Conservation (phyloP, 30 jellyfish, hydroid and myxozoan genomes). For the Cassiopea andromeda region DNA sequence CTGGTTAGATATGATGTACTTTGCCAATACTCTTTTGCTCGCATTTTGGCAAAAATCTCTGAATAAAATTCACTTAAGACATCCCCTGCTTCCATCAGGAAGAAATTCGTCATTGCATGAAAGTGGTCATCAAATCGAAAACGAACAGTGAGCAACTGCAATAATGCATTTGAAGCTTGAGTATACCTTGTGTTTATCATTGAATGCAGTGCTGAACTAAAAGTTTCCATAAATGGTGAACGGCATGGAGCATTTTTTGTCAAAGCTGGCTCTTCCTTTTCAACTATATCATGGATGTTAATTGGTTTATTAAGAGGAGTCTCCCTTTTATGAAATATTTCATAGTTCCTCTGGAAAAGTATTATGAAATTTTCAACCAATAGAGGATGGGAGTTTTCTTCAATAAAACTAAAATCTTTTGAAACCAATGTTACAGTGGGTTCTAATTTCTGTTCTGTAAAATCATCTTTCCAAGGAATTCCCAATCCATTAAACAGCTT, state of each 20-base stretch:
- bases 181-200: slow-evolving; percentile 56
- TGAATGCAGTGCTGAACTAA: slow-evolving; percentile 60
- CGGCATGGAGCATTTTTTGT: slow-evolving; percentile 57
- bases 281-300: neutral
- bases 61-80: slow-evolving; percentile 74
- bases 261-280: neutral
- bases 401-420: slow-evolving; percentile 1
- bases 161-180: slow-evolving; percentile 43
- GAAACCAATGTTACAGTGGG: neutral
- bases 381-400: slow-evolving; percentile 45
- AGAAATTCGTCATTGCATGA: slow-evolving; percentile 62
- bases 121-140: slow-evolving; percentile 36
- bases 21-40: slow-evolving; percentile 68
- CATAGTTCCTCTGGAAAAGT: slow-evolving; percentile 44
- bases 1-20: slow-evolving; percentile 76
- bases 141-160: slow-evolving; percentile 36
- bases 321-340: slow-evolving; percentile 19
- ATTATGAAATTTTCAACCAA: slow-evolving; percentile 49
- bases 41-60: slow-evolving; percentile 82
- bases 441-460: neutral
- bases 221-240: slow-evolving; percentile 57
- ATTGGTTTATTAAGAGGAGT: neutral
- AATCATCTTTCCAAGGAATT: slow-evolving; percentile 3
- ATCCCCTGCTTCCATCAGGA: slow-evolving; percentile 90
- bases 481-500: slow-evolving; percentile 42